phyloP scores from a whole-genome alignment of 1,140 invertebrate species.

The Leptinotarsa undecemlineata region DNA sequence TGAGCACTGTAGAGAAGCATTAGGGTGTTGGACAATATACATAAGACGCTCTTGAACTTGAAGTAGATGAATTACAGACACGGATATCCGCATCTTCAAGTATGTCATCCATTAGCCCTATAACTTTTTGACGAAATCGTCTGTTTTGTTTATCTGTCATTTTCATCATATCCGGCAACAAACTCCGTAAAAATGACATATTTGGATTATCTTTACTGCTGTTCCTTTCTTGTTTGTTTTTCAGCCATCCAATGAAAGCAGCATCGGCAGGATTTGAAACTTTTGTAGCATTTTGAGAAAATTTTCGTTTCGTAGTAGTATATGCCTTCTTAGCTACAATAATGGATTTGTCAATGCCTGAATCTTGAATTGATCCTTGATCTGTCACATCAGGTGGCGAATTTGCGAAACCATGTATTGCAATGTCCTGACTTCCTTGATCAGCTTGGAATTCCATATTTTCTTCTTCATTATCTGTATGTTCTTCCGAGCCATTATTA shows the following conservation, averaged over 20 bases:
- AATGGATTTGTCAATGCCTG: no score
- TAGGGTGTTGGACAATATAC: no score
- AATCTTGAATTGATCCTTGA: no score
- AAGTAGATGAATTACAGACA: background rate
- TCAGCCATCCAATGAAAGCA: slow-evolving; percentile 13
- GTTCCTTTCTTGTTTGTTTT: background rate
- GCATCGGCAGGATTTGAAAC: slow-evolving; percentile 16
- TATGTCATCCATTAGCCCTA: slow-evolving; percentile 24
- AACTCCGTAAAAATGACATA: slow-evolving; percentile 21
- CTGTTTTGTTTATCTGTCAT: slow-evolving; percentile 26
- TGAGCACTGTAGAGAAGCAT: no score
- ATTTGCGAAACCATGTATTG: background rate
- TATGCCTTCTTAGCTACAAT: background rate
- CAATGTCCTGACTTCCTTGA: background rate
- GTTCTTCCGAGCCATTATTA: slow-evolving; percentile 10
- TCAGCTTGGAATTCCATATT: background rate
- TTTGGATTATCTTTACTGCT: slow-evolving; percentile 18
- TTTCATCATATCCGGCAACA: slow-evolving; percentile 24
- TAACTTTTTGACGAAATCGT: slow-evolving; percentile 25
- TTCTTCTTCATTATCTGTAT: background rate
- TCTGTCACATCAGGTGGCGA: background rate
- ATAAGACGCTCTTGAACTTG: no score
- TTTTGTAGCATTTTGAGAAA: background rate
- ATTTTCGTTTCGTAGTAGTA: background rate
- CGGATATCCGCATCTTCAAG: slow-evolving; percentile 13